phyloP scores from a whole-genome alignment of 2,797 vertebrate species.

The Parambassis ranga region DNA sequence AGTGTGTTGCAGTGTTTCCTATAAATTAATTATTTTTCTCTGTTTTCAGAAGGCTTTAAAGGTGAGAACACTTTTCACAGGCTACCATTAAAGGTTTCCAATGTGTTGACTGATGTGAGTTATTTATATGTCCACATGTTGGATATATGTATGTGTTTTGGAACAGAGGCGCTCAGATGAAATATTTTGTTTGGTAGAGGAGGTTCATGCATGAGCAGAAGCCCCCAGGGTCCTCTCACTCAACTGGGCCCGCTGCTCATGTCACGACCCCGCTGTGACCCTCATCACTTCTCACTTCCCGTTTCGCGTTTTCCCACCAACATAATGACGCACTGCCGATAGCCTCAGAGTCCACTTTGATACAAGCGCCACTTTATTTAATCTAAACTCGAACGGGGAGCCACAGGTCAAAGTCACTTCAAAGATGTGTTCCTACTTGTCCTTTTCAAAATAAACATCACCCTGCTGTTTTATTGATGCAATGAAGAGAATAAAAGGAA shows the following conservation, averaged over 20 bases:
- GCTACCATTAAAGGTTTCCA: neutral
- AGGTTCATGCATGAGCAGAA: conserved; percentile 19
- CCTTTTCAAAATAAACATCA: conserved; percentile 55
- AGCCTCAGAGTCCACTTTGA: conserved; percentile 34
- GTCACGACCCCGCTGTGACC: conserved; percentile 57
- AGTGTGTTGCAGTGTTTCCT: too few relatives aligned
- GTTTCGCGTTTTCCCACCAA: conserved; percentile 61
- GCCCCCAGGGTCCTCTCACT: conserved; percentile 34
- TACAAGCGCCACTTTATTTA: conserved; percentile 37
- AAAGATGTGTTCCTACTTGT: conserved; percentile 25
- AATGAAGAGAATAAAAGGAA: conserved; percentile 11
- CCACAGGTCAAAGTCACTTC: conserved; percentile 42
- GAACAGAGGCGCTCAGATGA: conserved; percentile 28
- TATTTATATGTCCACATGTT: conserved; percentile 18
- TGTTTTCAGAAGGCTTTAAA: too few relatives aligned
- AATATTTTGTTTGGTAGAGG: conserved; percentile 44
- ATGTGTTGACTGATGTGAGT: conserved; percentile 8
- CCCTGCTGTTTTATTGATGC: conserved; percentile 14
- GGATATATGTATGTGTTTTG: conserved; percentile 39
- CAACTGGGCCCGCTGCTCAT: conserved; percentile 25
- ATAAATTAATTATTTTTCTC: too few relatives aligned
- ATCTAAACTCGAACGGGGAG: conserved; percentile 38
- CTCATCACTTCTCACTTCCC: conserved; percentile 63
- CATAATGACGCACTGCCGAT: conserved; percentile 20
- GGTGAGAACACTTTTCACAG: neutral